Conservation (phyloP, 2,888 invertebrate species). For the Chydorus sphaericus region DNA sequence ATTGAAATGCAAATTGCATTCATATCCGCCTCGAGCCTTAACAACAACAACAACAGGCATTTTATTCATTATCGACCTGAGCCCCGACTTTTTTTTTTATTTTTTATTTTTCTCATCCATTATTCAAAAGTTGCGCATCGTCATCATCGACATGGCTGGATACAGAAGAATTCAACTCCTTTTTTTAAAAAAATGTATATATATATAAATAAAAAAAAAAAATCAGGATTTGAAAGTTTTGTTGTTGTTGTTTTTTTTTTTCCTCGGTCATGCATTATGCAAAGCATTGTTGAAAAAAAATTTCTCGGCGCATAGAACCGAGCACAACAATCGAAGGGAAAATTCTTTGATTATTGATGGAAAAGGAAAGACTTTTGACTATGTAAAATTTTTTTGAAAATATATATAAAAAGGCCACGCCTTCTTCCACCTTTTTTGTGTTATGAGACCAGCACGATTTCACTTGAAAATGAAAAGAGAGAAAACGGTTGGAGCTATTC, state of each 20-base stretch:
- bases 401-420: too few relatives aligned
- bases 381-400: too few relatives aligned
- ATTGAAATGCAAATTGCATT: not conserved
- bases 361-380: not conserved
- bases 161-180: not conserved
- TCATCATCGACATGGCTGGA: not conserved
- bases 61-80: not conserved
- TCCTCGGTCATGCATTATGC: not conserved
- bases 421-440: too few relatives aligned
- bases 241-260: not conserved
- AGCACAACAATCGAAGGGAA: not conserved
- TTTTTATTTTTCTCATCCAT: slow-evolving; percentile 3
- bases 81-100: not conserved
- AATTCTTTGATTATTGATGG: not conserved
- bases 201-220: not conserved
- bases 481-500: too few relatives aligned
- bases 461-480: too few relatives aligned
- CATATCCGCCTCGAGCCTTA: not conserved
- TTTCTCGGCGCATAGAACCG: not conserved
- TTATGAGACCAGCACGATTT: too few relatives aligned
- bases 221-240: too few relatives aligned
- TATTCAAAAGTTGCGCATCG: slow-evolving; percentile 2
- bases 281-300: not conserved
- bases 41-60: not conserved
- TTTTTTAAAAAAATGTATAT: not conserved